Base-by-base conservation (phyloP, 2,888 invertebrate species). In the Lumbricus terrestris region DNA sequence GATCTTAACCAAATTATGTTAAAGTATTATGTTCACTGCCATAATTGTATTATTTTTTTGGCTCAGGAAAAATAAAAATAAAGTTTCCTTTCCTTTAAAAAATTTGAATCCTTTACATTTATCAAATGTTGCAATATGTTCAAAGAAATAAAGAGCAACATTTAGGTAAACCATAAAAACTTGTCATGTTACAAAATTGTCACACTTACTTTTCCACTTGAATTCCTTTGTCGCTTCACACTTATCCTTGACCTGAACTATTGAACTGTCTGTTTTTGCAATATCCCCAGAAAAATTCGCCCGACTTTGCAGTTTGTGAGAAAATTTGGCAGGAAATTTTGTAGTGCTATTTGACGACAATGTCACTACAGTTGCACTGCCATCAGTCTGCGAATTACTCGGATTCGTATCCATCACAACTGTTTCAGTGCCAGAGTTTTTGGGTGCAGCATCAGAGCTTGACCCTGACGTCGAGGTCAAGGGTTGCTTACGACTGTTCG, bases 251-350 rank as follows among this genome's bases (percentile, higher is more conserved):
- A 2, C 35, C 23, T 34, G 35, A 85, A 37, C 37, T 34, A 18
- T 23, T 35, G 85, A 23, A 37, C 37, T 85, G 34, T 37, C 8
- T 34, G 85, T 37, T 85, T 85, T 85, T 15, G 85, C 85, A 85
- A 20, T 85, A 35, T 85, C 85, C 35, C 23, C 37, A 20, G 37
- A 85, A 3, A 35, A 35, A 85, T 89, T 1, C 18, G 89, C 89
- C 16, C 37, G n/a, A 42, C 37, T 13, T 33, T 54, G 89, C 47
- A 89, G 42, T 54, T 89, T 89, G 37, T 47, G 89, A 47, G 69
- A 69, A 89, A 89, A 89, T 35, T 89, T 89, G n/a, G 89, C 69
- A n/a, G 89, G 89, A 69, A 89, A 89, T 54, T 89, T 89, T 11
- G 47, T 42, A 18, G 89, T 34, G 40, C 33, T 38, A 42, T 40